Base-by-base conservation (phyloP, 1,140 invertebrate genomes). In the Agrypnia vestita region DNA sequence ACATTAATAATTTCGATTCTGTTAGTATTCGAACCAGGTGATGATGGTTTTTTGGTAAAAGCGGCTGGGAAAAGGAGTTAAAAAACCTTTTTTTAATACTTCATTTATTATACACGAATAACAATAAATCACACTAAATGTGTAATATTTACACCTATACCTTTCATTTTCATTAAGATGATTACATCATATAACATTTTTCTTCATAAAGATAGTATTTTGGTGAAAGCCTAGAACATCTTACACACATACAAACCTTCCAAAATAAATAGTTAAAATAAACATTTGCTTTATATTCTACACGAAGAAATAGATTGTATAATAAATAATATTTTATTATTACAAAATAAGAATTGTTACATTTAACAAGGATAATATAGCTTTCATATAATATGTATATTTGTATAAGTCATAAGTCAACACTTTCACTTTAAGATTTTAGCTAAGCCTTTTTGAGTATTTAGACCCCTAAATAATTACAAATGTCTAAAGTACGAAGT, bases 51-150 rank as follows among this genome's bases (percentile, higher is more conserved):
- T n/a, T n/a, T n/a, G n/a, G n/a, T n/a, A 35, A 35, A 35, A 35
- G 25, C 25, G 25, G 25, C 1, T 35, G 12, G 25, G 51, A 47
- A 56, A 19, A 75, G 15, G 9, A 56, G 46, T 75, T 46, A 67
- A 69, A 11, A 53, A 74, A 74, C 56, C 71, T 15, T 35, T 51
- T 62, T 49, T 72, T 55, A 79, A 79, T 79, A 79, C 56, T 79
- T 80, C 76, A 75, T 79, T 83, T 80, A 80, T 83, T 80, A 51
- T 83, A 83, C 82, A 83, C 79, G 82, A 80, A 83, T 83, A 83
- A 80, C 79, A 80, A 83, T 80, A 74, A 83, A 80, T 78, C 79
- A 83, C 82, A 83, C 82, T 83, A 83, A 80, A 83, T 83, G 79
- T 79, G 76, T 78, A 80, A 71, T 83, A 83, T 83, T 80, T 83